phyloP scores from a whole-genome alignment of 2,113 vertebrate species.

The Nyctereutes procyonoides region DNA sequence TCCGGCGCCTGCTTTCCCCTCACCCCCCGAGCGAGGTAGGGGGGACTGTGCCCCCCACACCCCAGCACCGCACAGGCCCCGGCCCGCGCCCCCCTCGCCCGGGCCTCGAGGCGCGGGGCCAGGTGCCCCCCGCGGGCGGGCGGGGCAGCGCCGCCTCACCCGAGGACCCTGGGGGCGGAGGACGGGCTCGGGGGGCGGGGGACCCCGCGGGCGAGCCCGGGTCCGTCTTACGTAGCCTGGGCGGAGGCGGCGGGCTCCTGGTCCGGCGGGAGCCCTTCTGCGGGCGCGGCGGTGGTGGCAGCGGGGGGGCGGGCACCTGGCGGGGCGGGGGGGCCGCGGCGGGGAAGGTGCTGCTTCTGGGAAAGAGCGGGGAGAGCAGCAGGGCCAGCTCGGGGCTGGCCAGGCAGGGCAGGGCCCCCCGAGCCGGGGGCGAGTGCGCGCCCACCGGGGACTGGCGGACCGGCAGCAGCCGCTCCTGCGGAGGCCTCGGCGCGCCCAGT shows the following conservation, averaged over 20 bases:
- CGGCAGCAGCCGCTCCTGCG: constrained; percentile 85
- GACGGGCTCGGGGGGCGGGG: not conserved
- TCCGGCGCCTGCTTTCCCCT: not conserved
- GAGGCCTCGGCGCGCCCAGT: constrained; percentile 67
- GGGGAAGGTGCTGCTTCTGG: constrained; percentile 92
- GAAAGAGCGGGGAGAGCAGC: constrained; percentile 93
- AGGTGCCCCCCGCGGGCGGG: not conserved
- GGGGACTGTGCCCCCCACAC: not conserved
- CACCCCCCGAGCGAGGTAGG: not conserved
- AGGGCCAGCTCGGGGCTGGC: constrained; percentile 85
- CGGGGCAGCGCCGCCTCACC: not conserved
- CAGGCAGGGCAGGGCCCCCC: constrained; percentile 86
- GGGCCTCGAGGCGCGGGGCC: not conserved
- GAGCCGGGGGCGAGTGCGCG: constrained; percentile 91
- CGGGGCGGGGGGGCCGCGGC: constrained; percentile 85
- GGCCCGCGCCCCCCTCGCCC: not conserved
- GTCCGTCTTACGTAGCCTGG: constrained; percentile 83
- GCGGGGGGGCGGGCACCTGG: constrained; percentile 77
- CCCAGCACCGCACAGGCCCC: not conserved
- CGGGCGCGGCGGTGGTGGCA: constrained; percentile 70
- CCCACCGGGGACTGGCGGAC: constrained; percentile 93
- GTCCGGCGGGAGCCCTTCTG: constrained; percentile 76
- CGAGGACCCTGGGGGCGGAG: not conserved
- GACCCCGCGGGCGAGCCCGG: not conserved
- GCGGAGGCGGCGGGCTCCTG: constrained; percentile 73